Conservation (phyloP, 2,113 vertebrate genomes). For the Ornithorhynchus anatinus region DNA sequence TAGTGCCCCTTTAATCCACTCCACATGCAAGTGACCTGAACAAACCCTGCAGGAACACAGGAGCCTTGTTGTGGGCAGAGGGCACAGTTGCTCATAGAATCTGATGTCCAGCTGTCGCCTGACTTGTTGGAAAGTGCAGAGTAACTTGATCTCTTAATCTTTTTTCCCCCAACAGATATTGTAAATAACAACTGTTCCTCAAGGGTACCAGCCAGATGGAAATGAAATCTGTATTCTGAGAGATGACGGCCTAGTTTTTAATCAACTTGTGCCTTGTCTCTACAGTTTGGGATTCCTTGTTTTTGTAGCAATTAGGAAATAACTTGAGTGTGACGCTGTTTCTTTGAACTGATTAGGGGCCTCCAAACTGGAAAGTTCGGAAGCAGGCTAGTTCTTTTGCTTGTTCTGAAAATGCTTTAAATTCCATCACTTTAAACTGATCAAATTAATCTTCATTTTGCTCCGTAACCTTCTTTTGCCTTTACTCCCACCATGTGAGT, state of each 20-base stretch:
- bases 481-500: too few relatives aligned
- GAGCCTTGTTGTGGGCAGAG: slow-evolving; percentile 78
- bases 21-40: slow-evolving; percentile 70
- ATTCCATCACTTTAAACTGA: neutral
- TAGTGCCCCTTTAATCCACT: slow-evolving; percentile 68
- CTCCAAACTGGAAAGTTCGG: neutral
- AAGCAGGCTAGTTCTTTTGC: neutral
- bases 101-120: slow-evolving; percentile 85
- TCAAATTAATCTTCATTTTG: neutral
- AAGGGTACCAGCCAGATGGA: slow-evolving; percentile 49
- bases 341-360: neutral
- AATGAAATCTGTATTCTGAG: slow-evolving; percentile 6
- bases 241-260: neutral
- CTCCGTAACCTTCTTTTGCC: neutral
- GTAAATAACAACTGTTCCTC: slow-evolving; percentile 72
- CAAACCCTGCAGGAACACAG: slow-evolving; percentile 80
- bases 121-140: slow-evolving; percentile 73
- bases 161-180: slow-evolving; percentile 62
- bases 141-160: slow-evolving; percentile 81
- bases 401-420: neutral
- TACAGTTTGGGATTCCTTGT: neutral
- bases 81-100: slow-evolving; percentile 86
- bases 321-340: neutral
- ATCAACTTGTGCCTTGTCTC: neutral
- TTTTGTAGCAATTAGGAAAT: neutral